Evolutionary conservation across 2,113 vertebrate genomes (phyloP), one percentile per base, ranked within the genome.

Genomic region (Scomber scombrus): DNA sequence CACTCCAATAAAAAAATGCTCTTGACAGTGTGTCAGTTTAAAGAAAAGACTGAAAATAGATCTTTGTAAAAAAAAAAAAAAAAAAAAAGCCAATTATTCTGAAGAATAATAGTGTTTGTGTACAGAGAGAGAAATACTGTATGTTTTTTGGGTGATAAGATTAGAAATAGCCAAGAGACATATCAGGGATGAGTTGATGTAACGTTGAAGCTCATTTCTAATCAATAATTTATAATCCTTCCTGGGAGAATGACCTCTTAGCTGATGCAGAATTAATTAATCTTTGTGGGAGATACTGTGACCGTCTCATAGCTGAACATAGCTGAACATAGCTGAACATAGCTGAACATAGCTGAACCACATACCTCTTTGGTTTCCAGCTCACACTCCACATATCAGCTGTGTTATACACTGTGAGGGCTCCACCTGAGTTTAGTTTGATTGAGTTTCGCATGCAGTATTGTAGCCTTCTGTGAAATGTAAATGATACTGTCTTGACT

Each of bases 181-280:
- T 26, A 46, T 70, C 13, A 71, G 29, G 0, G 51, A 68, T 76
- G 45, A 46, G 9, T 67, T 63, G 0, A 60, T 78, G 4, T 55
- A 40, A n/a, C 29, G 45, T 10, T 54, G 45, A 84, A 55, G 8
- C 57, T 23, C 10, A 31, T 73, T 67, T 80, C 29, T 72, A 63
- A 89, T 92, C n/a, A 83, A 78, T 81, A 76, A 76, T 84, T 78
- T 71, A 70, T 21, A n/a, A 40, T 80, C 19, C 18, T 12, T 14
- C 2, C 7, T 11, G 21, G 3, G 23, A 56, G 10, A 62, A 68
- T 58, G 19, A 80, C 65, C 31, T 51, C 18, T 40, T 15, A 11
- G 0, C 57, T 57, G 52, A 43, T 56, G 60, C 52, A 66, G 47
- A 71, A 72, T 84, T 49, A 69, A 88, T 90, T 66, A 0, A 55